phyloP scores from a whole-genome alignment of 2,797 vertebrate genomes.

The Bothrops alternatus region DNA sequence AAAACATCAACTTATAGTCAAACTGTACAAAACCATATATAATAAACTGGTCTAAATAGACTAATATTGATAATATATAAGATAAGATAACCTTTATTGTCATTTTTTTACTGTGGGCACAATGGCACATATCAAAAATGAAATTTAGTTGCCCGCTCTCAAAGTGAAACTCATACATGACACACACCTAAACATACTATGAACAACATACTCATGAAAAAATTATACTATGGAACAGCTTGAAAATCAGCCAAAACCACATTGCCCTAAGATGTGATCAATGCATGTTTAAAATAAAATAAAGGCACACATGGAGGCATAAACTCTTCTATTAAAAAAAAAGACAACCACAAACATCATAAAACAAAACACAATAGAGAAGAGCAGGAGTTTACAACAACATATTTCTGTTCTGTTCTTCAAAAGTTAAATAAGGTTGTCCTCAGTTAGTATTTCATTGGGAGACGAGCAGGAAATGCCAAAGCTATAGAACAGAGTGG shows the following conservation, averaged over 20 bases:
- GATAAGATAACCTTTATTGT: no score
- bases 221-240: neutral
- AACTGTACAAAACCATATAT: neutral
- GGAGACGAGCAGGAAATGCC: neutral
- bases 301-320: neutral
- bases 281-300: neutral
- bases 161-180: no score
- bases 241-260: neutral
- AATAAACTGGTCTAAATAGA: neutral
- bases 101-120: no score
- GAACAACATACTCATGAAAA: neutral
- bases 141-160: no score
- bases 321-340: neutral
- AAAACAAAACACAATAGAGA: neutral
- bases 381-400: neutral
- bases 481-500: neutral
- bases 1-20: neutral
- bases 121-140: no score
- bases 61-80: no score
- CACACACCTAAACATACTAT: no score
- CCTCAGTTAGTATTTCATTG: neutral
- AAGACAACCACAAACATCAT: neutral
- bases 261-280: neutral
- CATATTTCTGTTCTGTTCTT: neutral
- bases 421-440: neutral